These are phyloP conservation scores for Halcyon smyrnensis DNA, from an alignment of 2,797 vertebrate genomes.

Conservation along the genomic window DNA sequence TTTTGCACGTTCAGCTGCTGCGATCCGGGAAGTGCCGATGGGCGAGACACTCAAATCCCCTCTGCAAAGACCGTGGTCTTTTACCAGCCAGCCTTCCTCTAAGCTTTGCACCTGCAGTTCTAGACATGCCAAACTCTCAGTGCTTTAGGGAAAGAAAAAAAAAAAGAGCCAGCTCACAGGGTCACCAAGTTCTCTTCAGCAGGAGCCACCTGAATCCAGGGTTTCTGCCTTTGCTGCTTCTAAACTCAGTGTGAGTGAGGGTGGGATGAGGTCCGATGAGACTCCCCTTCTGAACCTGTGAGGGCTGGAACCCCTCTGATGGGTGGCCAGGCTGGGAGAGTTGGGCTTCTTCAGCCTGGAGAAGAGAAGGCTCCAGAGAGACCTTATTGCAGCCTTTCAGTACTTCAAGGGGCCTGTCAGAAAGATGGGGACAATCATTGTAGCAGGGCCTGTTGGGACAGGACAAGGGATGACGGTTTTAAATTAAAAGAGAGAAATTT, in stretches of 20 bases:
- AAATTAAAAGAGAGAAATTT: background rate
- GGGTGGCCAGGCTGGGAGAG: too few relatives aligned
- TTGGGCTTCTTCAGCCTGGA: background rate
- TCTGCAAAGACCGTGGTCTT: background rate
- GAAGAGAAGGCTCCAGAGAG: background rate
- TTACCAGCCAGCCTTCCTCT: background rate
- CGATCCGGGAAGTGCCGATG: fast-evolving
- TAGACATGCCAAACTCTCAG: background rate
- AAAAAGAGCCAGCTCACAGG: background rate
- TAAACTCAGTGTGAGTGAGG: background rate
- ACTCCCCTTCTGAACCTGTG: background rate
- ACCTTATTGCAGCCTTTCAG: background rate
- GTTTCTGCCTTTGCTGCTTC: background rate
- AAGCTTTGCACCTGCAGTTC: background rate
- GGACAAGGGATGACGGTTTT: too few relatives aligned
- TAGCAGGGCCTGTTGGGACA: too few relatives aligned
- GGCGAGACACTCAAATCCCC: background rate
- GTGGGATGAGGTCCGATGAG: background rate
- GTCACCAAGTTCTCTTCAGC: background rate
- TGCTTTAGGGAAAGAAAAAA: background rate
- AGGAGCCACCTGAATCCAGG: background rate
- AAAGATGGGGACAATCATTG: background rate
- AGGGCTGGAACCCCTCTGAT: too few relatives aligned
- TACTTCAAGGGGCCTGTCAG: background rate
- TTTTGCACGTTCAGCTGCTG: background rate